Conservation (phyloP, 2,797 vertebrate species). For the Halcyon chelicuti region DNA sequence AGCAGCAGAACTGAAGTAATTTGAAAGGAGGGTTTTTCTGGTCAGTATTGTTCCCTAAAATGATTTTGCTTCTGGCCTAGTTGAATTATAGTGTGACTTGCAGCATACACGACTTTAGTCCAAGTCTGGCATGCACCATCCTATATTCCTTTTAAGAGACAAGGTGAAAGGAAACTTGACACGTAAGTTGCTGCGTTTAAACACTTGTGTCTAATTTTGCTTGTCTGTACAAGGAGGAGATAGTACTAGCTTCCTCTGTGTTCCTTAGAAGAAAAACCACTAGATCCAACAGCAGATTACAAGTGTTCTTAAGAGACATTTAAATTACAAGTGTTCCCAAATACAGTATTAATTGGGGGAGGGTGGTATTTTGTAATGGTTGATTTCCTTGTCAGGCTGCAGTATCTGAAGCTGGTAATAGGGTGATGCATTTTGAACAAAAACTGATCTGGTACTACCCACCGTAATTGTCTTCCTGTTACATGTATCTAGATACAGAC, state of each 20-base stretch:
- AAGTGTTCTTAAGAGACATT: not conserved
- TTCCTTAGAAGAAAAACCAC: not conserved
- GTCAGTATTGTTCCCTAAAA: not conserved
- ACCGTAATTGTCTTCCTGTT: not conserved
- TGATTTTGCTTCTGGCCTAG: fast-evolving
- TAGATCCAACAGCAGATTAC: not conserved
- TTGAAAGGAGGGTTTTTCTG: not conserved
- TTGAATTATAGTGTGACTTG: not conserved
- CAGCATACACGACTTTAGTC: not conserved
- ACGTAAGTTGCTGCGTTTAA: not conserved
- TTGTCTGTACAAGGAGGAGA: not conserved
- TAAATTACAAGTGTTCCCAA: not conserved
- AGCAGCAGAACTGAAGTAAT: not conserved
- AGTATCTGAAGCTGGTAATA: not conserved
- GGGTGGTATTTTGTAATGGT: not conserved
- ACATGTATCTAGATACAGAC: fast-evolving
- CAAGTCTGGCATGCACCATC: fast-evolving
- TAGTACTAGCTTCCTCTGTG: not conserved
- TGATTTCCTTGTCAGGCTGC: not conserved
- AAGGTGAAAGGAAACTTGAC: not conserved
- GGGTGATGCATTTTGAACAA: not conserved
- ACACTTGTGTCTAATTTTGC: not conserved
- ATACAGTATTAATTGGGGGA: not conserved
- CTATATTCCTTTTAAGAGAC: not conserved
- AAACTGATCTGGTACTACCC: not conserved